These are phyloP conservation scores for Eurois occulta DNA, from an alignment of 2,888 invertebrate species.

Conservation along the genomic window DNA sequence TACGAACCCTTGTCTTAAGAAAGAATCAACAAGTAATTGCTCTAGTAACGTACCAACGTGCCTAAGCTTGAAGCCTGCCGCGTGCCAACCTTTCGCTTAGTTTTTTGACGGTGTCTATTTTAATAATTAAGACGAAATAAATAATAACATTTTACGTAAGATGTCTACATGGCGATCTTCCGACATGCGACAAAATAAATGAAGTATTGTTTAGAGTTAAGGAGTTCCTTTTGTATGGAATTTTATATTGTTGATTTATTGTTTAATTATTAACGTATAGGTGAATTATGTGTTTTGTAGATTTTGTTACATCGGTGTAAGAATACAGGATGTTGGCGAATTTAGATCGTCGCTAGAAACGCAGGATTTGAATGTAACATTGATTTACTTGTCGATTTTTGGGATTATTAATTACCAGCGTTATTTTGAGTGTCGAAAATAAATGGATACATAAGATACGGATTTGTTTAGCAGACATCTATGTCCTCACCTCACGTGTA, in stretches of 20 bases:
- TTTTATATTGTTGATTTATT: background rate
- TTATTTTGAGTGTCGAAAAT: background rate
- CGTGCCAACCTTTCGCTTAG: background rate
- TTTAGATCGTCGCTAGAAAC: background rate
- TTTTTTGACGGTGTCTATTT: background rate
- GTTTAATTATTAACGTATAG: background rate
- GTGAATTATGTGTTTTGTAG: too few relatives aligned
- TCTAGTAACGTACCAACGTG: background rate
- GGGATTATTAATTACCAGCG: background rate
- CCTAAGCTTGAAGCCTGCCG: background rate
- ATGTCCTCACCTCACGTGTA: too few relatives aligned
- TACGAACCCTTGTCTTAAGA: background rate
- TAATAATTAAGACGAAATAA: background rate
- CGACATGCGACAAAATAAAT: too few relatives aligned
- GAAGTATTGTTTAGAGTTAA: background rate
- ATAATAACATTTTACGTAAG: background rate
- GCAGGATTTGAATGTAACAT: background rate
- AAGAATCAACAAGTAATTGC: conserved; percentile 18
- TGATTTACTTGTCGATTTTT: background rate
- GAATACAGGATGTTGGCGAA: background rate
- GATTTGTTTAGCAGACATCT: too few relatives aligned
- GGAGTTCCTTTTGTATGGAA: background rate
- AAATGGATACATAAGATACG: background rate
- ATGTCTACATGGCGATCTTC: too few relatives aligned
- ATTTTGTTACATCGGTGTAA: background rate